Evolutionary conservation across 1,140 invertebrate genomes (phyloP).

Genomic region (Halictus rubicundus): DNA sequence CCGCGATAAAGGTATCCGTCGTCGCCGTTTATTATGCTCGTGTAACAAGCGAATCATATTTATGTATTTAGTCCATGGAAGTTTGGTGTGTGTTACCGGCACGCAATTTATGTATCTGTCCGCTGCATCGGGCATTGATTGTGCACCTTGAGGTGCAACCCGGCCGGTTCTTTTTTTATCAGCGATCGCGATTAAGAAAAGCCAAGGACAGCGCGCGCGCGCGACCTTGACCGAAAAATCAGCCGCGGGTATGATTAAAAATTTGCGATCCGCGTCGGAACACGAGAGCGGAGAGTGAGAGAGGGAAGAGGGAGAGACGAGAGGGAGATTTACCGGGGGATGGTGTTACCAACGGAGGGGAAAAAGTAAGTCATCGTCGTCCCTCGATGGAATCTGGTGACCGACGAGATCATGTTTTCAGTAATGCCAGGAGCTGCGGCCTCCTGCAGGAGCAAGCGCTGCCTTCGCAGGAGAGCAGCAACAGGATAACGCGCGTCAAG

Average conservation of each 20-base stretch:
- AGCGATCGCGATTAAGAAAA: slow-evolving; percentile 45
- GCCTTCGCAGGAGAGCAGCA: neutral
- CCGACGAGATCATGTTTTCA: no score
- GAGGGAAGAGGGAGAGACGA: no score
- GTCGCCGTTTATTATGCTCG: slow-evolving; percentile 41
- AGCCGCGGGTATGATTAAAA: slow-evolving; percentile 39
- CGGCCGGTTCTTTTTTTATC: slow-evolving; percentile 33
- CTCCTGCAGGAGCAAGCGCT: slow-evolving; percentile 1
- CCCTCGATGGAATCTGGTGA: no score
- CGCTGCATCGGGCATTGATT: slow-evolving; percentile 39
- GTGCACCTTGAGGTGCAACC: slow-evolving; percentile 26
- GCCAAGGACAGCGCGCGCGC: slow-evolving; percentile 14
- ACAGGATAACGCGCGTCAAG: slow-evolving; percentile 55
- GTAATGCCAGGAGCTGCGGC: neutral
- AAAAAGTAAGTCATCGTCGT: neutral
- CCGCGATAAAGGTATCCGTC: slow-evolving; percentile 13
- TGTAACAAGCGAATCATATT: slow-evolving; percentile 41
- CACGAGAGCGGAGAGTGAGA: neutral
- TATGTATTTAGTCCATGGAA: slow-evolving; percentile 47
- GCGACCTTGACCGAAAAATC: slow-evolving; percentile 63
- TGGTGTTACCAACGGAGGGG: no score
- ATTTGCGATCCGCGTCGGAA: slow-evolving; percentile 20
- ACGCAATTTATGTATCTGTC: slow-evolving; percentile 53
- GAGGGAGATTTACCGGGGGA: no score
- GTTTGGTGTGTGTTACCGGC: slow-evolving; percentile 35